These are phyloP conservation scores for Fringilla coelebs DNA, from an alignment of 2,797 vertebrate genomes.

Conservation along the genomic window DNA sequence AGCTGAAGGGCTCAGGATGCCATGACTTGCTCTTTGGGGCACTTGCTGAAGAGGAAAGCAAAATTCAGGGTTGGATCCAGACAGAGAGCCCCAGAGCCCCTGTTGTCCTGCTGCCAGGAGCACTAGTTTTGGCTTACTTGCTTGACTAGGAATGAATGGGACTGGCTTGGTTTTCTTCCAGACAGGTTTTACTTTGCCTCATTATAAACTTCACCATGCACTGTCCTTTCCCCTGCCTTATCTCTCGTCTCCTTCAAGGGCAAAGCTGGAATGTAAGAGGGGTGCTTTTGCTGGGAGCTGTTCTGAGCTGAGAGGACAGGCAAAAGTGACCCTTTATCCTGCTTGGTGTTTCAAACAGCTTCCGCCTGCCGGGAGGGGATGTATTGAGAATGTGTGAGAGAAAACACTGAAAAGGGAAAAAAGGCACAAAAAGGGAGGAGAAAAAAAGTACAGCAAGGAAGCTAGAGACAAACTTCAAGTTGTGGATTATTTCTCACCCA, in stretches of 20 bases:
- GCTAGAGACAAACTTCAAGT: constrained; percentile 31
- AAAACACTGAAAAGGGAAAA: constrained; percentile 29
- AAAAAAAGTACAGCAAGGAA: constrained; percentile 2
- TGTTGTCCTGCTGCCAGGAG: background rate
- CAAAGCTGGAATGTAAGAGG: background rate
- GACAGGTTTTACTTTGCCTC: background rate
- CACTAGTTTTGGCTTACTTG: background rate
- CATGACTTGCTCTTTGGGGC: background rate
- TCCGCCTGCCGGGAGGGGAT: background rate
- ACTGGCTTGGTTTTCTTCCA: constrained; percentile 12
- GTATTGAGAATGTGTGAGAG: constrained; percentile 29
- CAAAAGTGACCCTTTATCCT: background rate
- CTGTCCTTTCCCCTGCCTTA: background rate
- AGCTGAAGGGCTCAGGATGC: background rate
- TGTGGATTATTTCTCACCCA: constrained; percentile 58
- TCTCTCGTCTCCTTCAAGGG: constrained; percentile 15
- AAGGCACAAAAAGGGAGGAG: background rate
- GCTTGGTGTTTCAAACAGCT: constrained; percentile 2
- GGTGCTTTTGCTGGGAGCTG: background rate
- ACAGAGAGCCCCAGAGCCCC: background rate
- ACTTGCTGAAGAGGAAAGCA: background rate
- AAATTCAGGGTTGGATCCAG: background rate
- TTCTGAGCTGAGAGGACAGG: background rate
- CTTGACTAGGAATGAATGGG: background rate
- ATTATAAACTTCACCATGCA: background rate